Conservation (phyloP, 2,888 invertebrate species). For the Sycophila texana region DNA sequence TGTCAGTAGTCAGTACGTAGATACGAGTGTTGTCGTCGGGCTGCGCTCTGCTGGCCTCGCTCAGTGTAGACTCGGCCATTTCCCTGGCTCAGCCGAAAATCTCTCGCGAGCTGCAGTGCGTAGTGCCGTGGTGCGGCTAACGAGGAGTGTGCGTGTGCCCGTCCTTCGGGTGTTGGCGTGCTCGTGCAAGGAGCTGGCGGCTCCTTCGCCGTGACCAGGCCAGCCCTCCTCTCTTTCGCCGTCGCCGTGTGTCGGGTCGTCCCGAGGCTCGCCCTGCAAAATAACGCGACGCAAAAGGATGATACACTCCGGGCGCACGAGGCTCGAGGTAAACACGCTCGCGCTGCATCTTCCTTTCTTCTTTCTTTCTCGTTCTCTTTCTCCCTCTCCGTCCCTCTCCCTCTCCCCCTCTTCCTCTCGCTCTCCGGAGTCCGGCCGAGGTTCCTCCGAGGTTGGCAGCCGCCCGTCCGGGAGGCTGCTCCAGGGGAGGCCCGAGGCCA, state of each 20-base stretch:
- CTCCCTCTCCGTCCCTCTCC: constrained; percentile 27
- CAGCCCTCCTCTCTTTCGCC: constrained; percentile 61
- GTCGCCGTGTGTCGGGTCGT: constrained; percentile 66
- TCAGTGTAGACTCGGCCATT: constrained; percentile 73
- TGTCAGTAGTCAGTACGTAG: neutral
- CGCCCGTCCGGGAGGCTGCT: no score
- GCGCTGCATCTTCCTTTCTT: neutral
- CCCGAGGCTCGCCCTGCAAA: constrained; percentile 70
- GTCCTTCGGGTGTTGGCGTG: neutral
- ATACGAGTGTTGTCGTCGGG: neutral
- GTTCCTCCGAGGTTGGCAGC: no score
- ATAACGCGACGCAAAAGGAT: constrained; percentile 76
- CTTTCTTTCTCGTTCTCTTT: constrained; percentile 45
- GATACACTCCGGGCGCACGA: constrained; percentile 76
- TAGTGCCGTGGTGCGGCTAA: no score
- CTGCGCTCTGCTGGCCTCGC: constrained; percentile 19
- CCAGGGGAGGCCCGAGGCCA: no score
- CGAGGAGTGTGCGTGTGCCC: neutral
- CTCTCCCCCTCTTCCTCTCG: constrained; percentile 15
- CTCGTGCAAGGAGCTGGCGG: neutral
- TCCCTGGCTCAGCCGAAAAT: constrained; percentile 69
- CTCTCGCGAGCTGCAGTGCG: neutral
- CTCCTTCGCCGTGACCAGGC: neutral
- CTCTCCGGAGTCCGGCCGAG: no score
- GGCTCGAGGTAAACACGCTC: constrained; percentile 73